phyloP scores from a whole-genome alignment of 1,140 invertebrate genomes.

The Brachionus plicatilis region DNA sequence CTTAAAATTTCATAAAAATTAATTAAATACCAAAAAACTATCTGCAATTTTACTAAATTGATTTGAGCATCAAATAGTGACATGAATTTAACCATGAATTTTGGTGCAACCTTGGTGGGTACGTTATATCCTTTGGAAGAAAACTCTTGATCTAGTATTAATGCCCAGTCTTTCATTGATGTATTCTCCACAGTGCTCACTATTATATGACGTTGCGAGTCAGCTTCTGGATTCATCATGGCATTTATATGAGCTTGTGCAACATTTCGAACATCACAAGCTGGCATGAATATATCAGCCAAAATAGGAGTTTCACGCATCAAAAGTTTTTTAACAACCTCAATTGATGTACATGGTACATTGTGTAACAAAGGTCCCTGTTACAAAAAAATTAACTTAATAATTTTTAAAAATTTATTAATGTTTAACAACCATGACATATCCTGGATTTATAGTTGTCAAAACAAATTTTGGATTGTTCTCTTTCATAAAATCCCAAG shows the following conservation, averaged over 20 bases:
- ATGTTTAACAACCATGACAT: slow-evolving; percentile 51
- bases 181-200: background rate
- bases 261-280: slow-evolving; percentile 61
- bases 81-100: slow-evolving; percentile 49
- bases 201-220: slow-evolving; percentile 46
- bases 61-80: background rate
- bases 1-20: background rate
- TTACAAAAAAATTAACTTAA: background rate
- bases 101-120: slow-evolving; percentile 57
- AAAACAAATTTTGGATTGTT: slow-evolving; percentile 60
- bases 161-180: slow-evolving; percentile 5
- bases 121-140: slow-evolving; percentile 54
- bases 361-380: slow-evolving; percentile 38
- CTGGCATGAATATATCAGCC: slow-evolving; percentile 57
- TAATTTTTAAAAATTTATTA: slow-evolving; percentile 54
- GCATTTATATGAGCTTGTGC: slow-evolving; percentile 60
- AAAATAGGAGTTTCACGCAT: slow-evolving; percentile 56
- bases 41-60: background rate
- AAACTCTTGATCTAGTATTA: background rate
- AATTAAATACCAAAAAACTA: background rate
- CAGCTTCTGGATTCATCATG: slow-evolving; percentile 57
- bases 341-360: slow-evolving; percentile 41
- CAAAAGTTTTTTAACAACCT: slow-evolving; percentile 56
- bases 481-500: slow-evolving; percentile 61
- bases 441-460: slow-evolving; percentile 54